Percentiles rank a stretch among this genome's conserved stretches.
phyloP scores from a whole-genome alignment of 1,140 invertebrate species.

The Drosophila sturtevanti region DNA sequence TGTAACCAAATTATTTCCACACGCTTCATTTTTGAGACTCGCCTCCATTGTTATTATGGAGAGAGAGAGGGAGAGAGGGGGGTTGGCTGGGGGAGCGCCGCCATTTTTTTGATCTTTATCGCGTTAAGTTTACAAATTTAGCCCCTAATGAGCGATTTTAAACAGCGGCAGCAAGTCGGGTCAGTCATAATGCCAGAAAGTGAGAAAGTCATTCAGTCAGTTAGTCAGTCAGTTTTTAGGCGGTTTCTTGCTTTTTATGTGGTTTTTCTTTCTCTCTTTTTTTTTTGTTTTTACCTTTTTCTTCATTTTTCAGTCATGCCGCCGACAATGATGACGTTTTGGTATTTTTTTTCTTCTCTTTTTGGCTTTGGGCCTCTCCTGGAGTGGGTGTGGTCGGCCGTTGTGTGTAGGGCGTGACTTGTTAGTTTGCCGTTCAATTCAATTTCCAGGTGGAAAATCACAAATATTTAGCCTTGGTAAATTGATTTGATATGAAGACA shows the following conservation, averaged over 20 bases:
- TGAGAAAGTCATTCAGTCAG: neutral
- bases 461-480: slow-evolving; percentile 3
- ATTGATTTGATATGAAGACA: slow-evolving; percentile 2
- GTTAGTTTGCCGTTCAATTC: slow-evolving; percentile 52
- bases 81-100: slow-evolving; percentile 8
- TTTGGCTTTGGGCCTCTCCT: neutral
- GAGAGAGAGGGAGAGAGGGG: slow-evolving; percentile 11
- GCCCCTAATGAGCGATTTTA: slow-evolving; percentile 78
- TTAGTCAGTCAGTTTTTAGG: slow-evolving; percentile 15
- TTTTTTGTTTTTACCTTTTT: slow-evolving; percentile 14
- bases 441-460: slow-evolving; percentile 13
- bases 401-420: slow-evolving; percentile 60
- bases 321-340: slow-evolving; percentile 35
- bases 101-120: slow-evolving; percentile 65
- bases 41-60: slow-evolving; percentile 42
- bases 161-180: slow-evolving; percentile 36
- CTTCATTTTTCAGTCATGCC: slow-evolving; percentile 12
- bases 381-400: slow-evolving; percentile 56
- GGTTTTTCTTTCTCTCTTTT: slow-evolving; percentile 52
- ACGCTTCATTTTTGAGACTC: slow-evolving; percentile 55
- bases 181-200: neutral
- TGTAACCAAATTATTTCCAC: slow-evolving; percentile 82
- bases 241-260: slow-evolving; percentile 67
- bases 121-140: slow-evolving; percentile 73
- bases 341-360: neutral